Evolutionary conservation across 1,140 invertebrate species (phyloP), one percentile per base, ranked within the genome.

Genomic region (Ganaspis sp.): DNA sequence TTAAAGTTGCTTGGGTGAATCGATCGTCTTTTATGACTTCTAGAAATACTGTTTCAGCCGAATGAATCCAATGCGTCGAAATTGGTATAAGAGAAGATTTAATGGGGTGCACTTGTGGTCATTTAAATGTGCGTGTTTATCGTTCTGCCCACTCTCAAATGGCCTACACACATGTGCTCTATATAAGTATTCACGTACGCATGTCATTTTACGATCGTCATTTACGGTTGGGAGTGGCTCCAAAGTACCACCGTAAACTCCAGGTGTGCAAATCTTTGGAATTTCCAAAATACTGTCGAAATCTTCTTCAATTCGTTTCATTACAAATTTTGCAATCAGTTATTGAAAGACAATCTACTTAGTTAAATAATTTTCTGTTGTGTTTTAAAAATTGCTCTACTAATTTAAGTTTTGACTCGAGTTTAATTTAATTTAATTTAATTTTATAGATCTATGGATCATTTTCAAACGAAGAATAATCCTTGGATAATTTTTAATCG

Each of bases 31-130:
- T 58, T 58, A 58, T 26, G 21, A 58, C 21, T 58, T 58, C 21
- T 58, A 21, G 26, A 64, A 26, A 26, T 0, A 29, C 9, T 64
- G 58, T 64, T 64, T 64, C 4, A 64, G 2, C 11, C 2, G 5
- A 64, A 64, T 58, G 21, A 29, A 29, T 26, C 29, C 58, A 26
- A 29, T 58, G 54, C 54, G 54, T 49, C 45, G 45, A 49, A 49
- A 49, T 49, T 49, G 45, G 15, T 49, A 49, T 49, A 34, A 34
- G 29, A 34, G 29, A 3, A 34, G 6, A 2, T 34, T 34, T 34
- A 34, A 34, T 34, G 29, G 29, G 29, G 29, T 34, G 29, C 29
- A 34, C 29, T 34, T 34, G 29, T 34, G 29, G 29, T 34, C 29
- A 34, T 34, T 34, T 34, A 34, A 34, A 34, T 34, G 29, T 34